phyloP scores from a whole-genome alignment of 2,888 invertebrate species.

The Silvanus unidentatus region DNA sequence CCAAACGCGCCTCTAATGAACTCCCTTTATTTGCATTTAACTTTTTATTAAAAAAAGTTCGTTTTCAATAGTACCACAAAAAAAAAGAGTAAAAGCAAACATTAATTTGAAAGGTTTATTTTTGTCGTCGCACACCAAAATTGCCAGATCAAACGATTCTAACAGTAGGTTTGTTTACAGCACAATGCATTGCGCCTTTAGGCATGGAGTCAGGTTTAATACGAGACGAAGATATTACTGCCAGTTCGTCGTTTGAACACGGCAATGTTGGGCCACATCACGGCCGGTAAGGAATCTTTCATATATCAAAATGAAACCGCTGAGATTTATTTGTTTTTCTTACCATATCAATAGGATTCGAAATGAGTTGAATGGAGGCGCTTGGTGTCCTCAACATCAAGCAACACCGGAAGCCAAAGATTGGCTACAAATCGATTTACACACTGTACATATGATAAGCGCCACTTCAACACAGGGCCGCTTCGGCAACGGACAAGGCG shows the following conservation, averaged over 20 bases:
- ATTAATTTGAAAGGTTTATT: slow-evolving; percentile 13
- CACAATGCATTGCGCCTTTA: slow-evolving; percentile 72
- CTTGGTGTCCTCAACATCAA: slow-evolving; percentile 85
- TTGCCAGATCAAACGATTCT: background rate
- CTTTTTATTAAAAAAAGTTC: slow-evolving; percentile 22
- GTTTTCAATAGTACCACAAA: slow-evolving; percentile 7
- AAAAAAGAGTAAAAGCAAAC: slow-evolving; percentile 20
- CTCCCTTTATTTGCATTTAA: slow-evolving; percentile 31
- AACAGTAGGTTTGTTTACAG: slow-evolving; percentile 48
- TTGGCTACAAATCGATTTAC: slow-evolving; percentile 77
- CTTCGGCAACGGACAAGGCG: slow-evolving; percentile 86
- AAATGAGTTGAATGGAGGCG: slow-evolving; percentile 77
- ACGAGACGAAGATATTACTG: slow-evolving; percentile 72
- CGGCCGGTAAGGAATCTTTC: slow-evolving; percentile 60
- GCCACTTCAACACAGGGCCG: slow-evolving; percentile 80
- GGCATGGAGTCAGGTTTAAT: slow-evolving; percentile 83
- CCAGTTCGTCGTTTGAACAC: slow-evolving; percentile 80
- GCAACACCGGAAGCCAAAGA: slow-evolving; percentile 72
- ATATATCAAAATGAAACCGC: background rate
- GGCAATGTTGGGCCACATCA: slow-evolving; percentile 81
- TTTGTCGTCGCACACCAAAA: slow-evolving; percentile 1
- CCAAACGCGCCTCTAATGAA: slow-evolving; percentile 27
- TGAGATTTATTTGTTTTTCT: background rate
- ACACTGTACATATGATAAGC: slow-evolving; percentile 73
- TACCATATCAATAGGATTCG: slow-evolving; percentile 38